Conservation (phyloP, 1,140 invertebrate genomes). For the Pygmarrhopalites habei region DNA sequence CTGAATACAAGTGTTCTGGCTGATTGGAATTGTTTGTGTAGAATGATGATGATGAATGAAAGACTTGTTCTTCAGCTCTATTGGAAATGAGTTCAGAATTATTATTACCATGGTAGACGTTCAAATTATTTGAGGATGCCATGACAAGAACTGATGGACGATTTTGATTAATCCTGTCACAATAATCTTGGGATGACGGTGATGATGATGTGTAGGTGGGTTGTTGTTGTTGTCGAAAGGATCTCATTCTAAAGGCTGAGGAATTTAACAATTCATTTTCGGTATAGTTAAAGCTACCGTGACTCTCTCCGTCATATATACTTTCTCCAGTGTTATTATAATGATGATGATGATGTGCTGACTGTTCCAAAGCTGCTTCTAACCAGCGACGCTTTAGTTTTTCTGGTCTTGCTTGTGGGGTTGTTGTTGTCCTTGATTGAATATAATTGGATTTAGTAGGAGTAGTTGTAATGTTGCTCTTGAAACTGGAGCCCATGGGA, state of each 20-base stretch:
- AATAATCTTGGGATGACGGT: conserved; percentile 3
- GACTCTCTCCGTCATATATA: not conserved
- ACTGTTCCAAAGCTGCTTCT: conserved; percentile 36
- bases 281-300: not conserved
- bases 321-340: not conserved
- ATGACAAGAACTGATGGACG: conserved; percentile 38
- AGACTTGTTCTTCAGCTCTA: too few relatives aligned
- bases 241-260: too few relatives aligned
- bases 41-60: too few relatives aligned
- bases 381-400: conserved; percentile 37
- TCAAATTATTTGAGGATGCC: conserved; percentile 18
- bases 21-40: too few relatives aligned
- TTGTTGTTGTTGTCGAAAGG: too few relatives aligned
- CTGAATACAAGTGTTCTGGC: not conserved
- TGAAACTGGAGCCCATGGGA: conserved; percentile 22
- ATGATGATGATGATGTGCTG: not conserved
- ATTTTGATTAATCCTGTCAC: conserved; percentile 11
- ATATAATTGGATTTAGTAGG: not conserved
- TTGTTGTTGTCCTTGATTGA: too few relatives aligned
- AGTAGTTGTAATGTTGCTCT: conserved; percentile 11
- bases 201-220: not conserved
- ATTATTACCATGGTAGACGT: too few relatives aligned
- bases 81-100: too few relatives aligned
- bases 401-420: conserved; percentile 12
- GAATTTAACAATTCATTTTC: too few relatives aligned